Base-by-base conservation (phyloP, 2,113 vertebrate genomes). In the Montifringilla adamsi region DNA sequence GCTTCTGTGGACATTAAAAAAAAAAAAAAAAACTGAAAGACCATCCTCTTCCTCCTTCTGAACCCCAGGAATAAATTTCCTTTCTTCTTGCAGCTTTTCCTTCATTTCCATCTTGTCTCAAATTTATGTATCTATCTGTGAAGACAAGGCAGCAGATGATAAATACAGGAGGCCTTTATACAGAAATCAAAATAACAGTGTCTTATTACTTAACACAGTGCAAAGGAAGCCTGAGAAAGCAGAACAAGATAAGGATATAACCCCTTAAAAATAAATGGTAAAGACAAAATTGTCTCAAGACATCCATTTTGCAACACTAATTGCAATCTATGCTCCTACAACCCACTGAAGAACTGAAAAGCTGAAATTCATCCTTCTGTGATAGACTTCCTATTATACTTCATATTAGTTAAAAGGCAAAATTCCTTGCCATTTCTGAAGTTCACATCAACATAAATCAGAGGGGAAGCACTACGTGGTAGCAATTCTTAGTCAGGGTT, bases 361-460 rank as follows among this genome's bases (percentile, higher is more conserved):
- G 18, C 2, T 43, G 56, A 80, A 75, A 92, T 92, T 72, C 31
- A 37, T 60, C 20, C 7, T 56, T 84, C 44, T 78, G 13, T 84
- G 50, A 80, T 30, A 84, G 39, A 74, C 16, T 78, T 60, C 21
- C 6, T 81, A 63, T 78, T 80, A 84, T 41, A 87, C 28, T 70
- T 90, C n/a, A 46, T 28, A 72, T 77, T 75, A 92, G 37, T 16
- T 80, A 94, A 80, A n/a, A 84, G 22, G 39, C 76, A 77, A 18
- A 82, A 80, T 49, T 88, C 22, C 13, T 83, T 81, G 13, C 26
- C 41, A 20, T 82, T 96, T 83, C 68, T 90, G 72, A 86, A 88
- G 44, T 11, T 86, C 72, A 49, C 24, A 77, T 87, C 50, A 55
- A 44, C 50, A 89, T 78, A 94, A 94, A 89, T 90, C 31, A 39